These are phyloP conservation scores for Chelidonichthys spinosus DNA, from an alignment of 2,797 vertebrate genomes.

Conservation along the genomic window DNA sequence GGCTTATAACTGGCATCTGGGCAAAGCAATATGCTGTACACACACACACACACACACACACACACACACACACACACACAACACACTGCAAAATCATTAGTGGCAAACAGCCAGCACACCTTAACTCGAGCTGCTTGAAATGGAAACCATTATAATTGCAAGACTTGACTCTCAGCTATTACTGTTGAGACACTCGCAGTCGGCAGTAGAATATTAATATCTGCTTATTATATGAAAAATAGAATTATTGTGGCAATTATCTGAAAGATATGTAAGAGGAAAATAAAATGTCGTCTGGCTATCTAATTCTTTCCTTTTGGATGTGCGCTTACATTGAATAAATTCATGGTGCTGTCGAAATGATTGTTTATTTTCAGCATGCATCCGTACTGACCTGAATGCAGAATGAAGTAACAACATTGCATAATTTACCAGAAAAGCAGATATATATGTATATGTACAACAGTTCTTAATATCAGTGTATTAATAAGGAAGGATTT, in stretches of 20 bases:
- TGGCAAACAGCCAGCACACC: slow-evolving; percentile 26
- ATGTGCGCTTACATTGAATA: not conserved
- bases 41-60: not conserved
- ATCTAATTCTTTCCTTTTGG: not conserved
- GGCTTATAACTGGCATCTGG: slow-evolving; percentile 42
- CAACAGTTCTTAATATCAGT: too few species aligned
- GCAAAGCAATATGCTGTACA: slow-evolving; percentile 6
- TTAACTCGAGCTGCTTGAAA: slow-evolving; percentile 33
- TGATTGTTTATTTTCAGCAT: slow-evolving; percentile 1
- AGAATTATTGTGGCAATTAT: slow-evolving; percentile 7
- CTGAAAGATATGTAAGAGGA: not conserved
- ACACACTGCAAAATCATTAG: slow-evolving; percentile 35
- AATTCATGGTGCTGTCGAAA: slow-evolving; percentile 7
- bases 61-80: not conserved
- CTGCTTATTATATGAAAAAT: not conserved
- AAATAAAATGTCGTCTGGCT: not conserved
- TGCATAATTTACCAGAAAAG: too few species aligned
- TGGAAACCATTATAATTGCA: slow-evolving; percentile 63
- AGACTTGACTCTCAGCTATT: slow-evolving; percentile 11
- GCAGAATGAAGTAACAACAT: not conserved
- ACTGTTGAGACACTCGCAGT: slow-evolving; percentile 13
- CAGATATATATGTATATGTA: too few species aligned
- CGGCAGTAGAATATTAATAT: not conserved
- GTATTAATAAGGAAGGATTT: too few species aligned
- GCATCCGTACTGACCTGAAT: slow-evolving; percentile 9